A percentile compares a stretch with the other conserved stretches of the same genome.
Evolutionary conservation across 1,140 invertebrate genomes (phyloP).

Genomic region (Teleopsis dalmanni): DNA sequence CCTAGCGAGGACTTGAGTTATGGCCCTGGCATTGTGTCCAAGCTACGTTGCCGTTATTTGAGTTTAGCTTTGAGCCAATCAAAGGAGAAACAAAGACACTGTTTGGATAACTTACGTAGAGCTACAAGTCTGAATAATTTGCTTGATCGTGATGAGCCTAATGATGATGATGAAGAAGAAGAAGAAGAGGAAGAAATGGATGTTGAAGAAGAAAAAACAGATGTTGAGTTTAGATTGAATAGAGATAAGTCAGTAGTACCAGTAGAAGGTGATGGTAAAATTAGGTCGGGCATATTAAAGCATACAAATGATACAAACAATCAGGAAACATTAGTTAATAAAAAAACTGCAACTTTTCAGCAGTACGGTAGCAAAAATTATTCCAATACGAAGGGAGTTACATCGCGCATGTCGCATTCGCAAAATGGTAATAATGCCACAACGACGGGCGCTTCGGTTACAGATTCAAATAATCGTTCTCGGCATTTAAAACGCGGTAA

Average conservation of each 20-base stretch:
- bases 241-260: too few species aligned
- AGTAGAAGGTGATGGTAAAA: constrained; percentile 1
- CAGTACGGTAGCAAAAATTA: not conserved
- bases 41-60: constrained; percentile 74
- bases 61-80: constrained; percentile 68
- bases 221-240: too few species aligned
- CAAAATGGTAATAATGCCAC: not conserved
- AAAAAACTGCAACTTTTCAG: constrained; percentile 9
- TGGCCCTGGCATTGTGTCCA: constrained; percentile 85
- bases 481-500: constrained; percentile 41
- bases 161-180: constrained; percentile 34
- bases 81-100: constrained; percentile 51
- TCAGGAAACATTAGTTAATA: not conserved
- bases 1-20: constrained; percentile 70
- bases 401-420: not conserved
- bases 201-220: constrained; percentile 1
- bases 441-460: constrained; percentile 2
- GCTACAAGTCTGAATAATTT: constrained; percentile 79
- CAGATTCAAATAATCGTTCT: constrained; percentile 17
- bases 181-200: constrained; percentile 21
- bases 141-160: constrained; percentile 56
- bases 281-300: constrained; percentile 3
- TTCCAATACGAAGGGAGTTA: not conserved
- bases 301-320: not conserved
- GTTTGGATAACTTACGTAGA: constrained; percentile 59